Evolutionary conservation across 2,797 vertebrate genomes (phyloP).

Genomic region (Malacoraja senta): DNA sequence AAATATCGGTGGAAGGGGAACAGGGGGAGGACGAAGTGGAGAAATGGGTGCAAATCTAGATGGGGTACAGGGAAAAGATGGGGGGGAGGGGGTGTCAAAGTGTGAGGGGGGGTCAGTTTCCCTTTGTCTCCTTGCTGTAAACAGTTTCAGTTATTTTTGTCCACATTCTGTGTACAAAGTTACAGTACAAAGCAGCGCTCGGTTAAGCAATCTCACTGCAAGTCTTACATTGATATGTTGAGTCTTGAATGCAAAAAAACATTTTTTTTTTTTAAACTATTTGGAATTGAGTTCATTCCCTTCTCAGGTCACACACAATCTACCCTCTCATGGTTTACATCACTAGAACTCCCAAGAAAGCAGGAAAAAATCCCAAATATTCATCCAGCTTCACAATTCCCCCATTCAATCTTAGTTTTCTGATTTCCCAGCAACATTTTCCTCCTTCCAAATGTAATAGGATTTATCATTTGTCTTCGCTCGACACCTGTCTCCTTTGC

Average conservation of each 20-base stretch:
- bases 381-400: not conserved
- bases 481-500: not conserved
- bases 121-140: not conserved
- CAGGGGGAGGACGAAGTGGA: too few relatives aligned
- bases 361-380: not conserved
- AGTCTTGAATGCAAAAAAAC: not conserved
- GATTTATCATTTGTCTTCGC: not conserved
- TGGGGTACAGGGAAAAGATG: too few relatives aligned
- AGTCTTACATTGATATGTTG: not conserved
- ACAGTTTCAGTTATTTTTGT: not conserved
- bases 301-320: too few relatives aligned
- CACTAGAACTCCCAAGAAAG: not conserved
- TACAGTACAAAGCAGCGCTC: not conserved
- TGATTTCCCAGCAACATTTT: not conserved
- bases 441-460: not conserved
- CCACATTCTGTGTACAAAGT: not conserved
- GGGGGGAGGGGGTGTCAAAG: too few relatives aligned
- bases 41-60: too few relatives aligned
- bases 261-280: not conserved
- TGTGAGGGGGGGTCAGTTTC: too few relatives aligned
- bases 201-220: not conserved
- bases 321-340: not conserved
- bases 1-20: too few relatives aligned
- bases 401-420: not conserved
- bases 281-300: not conserved